Evolutionary conservation across 2,888 invertebrate species (phyloP).

Genomic region (Ernsta delagoae): DNA sequence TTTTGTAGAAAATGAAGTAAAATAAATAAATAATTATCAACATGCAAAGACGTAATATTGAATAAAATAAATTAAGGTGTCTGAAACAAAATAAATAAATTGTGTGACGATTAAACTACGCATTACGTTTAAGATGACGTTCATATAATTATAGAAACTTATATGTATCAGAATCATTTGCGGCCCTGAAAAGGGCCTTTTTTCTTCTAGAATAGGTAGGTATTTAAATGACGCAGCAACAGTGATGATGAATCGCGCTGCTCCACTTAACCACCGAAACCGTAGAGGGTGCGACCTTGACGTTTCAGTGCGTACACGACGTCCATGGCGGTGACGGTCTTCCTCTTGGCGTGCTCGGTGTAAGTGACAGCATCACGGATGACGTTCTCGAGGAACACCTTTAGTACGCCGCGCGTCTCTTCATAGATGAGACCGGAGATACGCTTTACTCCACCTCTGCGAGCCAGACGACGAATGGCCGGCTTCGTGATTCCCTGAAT

Average conservation of each 20-base stretch:
- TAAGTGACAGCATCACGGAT: constrained; percentile 93
- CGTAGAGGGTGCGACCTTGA: constrained; percentile 92
- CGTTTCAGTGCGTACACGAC: constrained; percentile 94
- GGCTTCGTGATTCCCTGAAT: constrained; percentile 93
- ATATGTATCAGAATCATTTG: neutral
- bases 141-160: neutral
- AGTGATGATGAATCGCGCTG: too few species aligned
- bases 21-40: too few species aligned
- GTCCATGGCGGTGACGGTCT: constrained; percentile 95
- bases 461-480: constrained; percentile 90
- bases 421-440: constrained; percentile 86
- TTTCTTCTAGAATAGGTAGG: too few species aligned
- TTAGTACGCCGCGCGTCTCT: constrained; percentile 77
- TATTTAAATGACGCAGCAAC: neutral
- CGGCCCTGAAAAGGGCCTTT: constrained; percentile 9
- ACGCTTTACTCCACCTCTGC: constrained; percentile 88
- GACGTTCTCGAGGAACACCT: constrained; percentile 93
- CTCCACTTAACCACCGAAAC: constrained; percentile 87
- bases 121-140: too few species aligned
- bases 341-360: constrained; percentile 94
- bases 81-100: too few species aligned
- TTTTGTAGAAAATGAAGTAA: too few species aligned
- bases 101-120: too few species aligned
- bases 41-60: too few species aligned
- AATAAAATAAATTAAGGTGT: too few species aligned